Conservation (phyloP, 1,140 invertebrate genomes). For the Oryctes rhinoceros region DNA sequence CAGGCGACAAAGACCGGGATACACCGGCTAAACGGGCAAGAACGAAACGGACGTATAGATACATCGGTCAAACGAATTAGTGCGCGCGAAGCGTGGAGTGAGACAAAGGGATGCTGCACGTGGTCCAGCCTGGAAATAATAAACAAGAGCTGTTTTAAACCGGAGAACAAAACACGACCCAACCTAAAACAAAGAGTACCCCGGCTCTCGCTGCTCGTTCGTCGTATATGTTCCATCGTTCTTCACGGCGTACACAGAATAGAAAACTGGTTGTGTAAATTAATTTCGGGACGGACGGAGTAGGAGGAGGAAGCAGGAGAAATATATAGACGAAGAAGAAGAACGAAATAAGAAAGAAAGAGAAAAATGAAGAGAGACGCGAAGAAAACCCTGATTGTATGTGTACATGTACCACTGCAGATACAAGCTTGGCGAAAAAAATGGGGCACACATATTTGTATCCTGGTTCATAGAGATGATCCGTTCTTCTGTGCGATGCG, state of each 20-base stretch:
- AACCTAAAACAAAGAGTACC: conserved; percentile 57
- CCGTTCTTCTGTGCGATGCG: no score
- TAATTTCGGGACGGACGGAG: conserved; percentile 54
- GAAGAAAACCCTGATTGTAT: conserved; percentile 22
- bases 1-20: conserved; percentile 43
- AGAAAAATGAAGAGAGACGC: conserved; percentile 1
- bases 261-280: conserved; percentile 59
- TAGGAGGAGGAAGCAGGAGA: conserved; percentile 38
- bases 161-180: conserved; percentile 54
- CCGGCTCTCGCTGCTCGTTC: conserved; percentile 36
- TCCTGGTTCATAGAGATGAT: no score
- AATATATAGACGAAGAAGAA: neutral
- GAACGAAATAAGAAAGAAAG: conserved; percentile 22
- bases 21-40: neutral
- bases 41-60: neutral
- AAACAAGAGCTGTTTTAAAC: conserved; percentile 57
- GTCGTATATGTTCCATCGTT: conserved; percentile 15
- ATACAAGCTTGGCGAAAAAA: conserved; percentile 8
- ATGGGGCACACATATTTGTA: neutral
- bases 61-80: conserved; percentile 38
- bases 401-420: neutral
- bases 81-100: conserved; percentile 39
- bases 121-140: conserved; percentile 53
- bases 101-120: conserved; percentile 39
- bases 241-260: conserved; percentile 43